Evolutionary conservation across 2,888 invertebrate species (phyloP), one percentile per base, ranked within the genome.

Genomic region (Girardia tigrina): DNA sequence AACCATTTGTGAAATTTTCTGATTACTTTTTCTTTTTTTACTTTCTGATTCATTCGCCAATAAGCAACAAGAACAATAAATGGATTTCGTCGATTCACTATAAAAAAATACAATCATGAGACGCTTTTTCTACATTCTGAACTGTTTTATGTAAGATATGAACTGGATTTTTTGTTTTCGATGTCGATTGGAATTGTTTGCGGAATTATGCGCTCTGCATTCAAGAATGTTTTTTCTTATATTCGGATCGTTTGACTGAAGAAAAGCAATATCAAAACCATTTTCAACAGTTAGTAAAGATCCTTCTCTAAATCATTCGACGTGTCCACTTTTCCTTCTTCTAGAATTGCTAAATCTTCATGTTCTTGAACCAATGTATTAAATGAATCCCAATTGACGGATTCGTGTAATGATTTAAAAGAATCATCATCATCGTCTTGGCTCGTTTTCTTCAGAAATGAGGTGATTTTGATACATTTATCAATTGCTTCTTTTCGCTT

Each of bases 161-260:
- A 56, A 12, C 2, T 6, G n/a, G n/a, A 36, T 16, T 16, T 36
- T 36, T 36, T 36, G 36, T 16, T 36, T 36, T 36, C 36, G 36
- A 36, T 36, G 36, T 36, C 36, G 36, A 36, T 36, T 36, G 36
- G 36, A 36, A 36, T 8, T 36, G 36, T 36, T 36, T 36, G 36
- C 8, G 36, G 36, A 36, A 36, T 36, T 36, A 36, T 36, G 36
- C 36, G 36, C 23, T 56, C 56, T 20, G n/a, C 56, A 56, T 56
- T 56, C 56, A 56, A 56, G 56, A 56, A 56, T 56, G 8, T 56
- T 4, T 36, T 56, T 56, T 56, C 56, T 56, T 4, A 56, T 56
- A 56, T 56, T 56, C 23, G n/a, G 56, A 56, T 56, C 56, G n/a
- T 56, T 56, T 56, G 56, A 56, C 56, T 56, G 56, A 56, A 16